These are phyloP conservation scores for Acrossocheilus wenchowensis DNA, from an alignment of 2,797 vertebrate species.

Conservation along the genomic window DNA sequence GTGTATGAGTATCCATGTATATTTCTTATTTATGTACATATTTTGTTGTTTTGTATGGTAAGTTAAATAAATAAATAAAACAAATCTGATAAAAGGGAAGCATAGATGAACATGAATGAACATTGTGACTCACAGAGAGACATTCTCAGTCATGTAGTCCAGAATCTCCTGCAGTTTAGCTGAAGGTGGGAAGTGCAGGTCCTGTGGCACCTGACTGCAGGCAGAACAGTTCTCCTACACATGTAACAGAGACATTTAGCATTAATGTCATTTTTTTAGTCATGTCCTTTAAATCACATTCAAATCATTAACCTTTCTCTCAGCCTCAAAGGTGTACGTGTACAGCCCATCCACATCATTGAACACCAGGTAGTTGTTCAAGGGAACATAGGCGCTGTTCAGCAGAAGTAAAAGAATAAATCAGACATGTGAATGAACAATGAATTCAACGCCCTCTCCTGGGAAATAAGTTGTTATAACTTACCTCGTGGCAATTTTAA, in stretches of 20 bases:
- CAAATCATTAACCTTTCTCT: slow-evolving; percentile 85
- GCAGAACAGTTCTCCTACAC: slow-evolving; percentile 89
- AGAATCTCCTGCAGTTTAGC: slow-evolving; percentile 90
- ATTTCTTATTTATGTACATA: neutral
- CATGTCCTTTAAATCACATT: neutral
- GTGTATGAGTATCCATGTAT: neutral
- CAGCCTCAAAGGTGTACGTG: slow-evolving; percentile 91
- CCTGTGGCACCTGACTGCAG: slow-evolving; percentile 90
- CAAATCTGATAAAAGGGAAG: neutral
- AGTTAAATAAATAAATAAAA: no score
- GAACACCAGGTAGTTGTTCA: slow-evolving; percentile 94
- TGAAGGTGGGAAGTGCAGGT: slow-evolving; percentile 86
- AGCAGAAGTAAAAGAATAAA: slow-evolving; percentile 25
- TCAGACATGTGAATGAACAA: neutral
- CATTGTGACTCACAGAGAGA: slow-evolving; percentile 84
- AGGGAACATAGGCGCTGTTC: slow-evolving; percentile 86
- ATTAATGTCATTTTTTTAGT: neutral
- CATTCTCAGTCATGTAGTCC: slow-evolving; percentile 87
- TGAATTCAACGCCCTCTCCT: neutral
- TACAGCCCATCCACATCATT: slow-evolving; percentile 92
- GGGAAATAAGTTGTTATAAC: slow-evolving; percentile 17
- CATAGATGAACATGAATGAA: neutral
- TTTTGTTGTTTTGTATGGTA: neutral
- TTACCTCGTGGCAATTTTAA: slow-evolving; percentile 94
- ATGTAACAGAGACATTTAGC: neutral